phyloP scores from a whole-genome alignment of 2,113 vertebrate genomes.

The Hyaena hyaena region DNA sequence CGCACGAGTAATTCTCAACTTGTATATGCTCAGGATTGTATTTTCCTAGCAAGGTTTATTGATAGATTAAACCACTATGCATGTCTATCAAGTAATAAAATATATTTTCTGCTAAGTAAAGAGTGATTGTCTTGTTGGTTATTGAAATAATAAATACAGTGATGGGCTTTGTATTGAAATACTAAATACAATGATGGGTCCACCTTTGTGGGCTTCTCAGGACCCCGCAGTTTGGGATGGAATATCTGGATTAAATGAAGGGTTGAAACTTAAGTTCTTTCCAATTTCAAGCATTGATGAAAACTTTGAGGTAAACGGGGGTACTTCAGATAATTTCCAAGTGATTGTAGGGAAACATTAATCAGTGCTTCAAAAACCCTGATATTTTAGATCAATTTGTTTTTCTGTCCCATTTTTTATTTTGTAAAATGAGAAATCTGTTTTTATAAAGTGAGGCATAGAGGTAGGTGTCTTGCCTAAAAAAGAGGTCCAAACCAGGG shows the following conservation, averaged over 20 bases:
- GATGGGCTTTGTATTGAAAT: not conserved
- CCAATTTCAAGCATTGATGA: not conserved
- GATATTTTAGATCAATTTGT: not conserved
- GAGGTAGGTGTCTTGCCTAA: not conserved
- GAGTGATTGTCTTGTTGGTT: not conserved
- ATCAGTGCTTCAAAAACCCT: not conserved
- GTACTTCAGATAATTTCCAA: not conserved
- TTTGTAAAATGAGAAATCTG: not conserved
- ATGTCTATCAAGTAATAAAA: not conserved
- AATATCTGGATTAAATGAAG: not conserved
- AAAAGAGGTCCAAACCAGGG: not conserved
- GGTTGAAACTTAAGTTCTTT: not conserved
- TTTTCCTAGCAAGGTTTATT: not conserved
- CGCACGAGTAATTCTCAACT: not conserved
- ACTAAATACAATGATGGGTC: not conserved
- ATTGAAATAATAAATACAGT: not conserved
- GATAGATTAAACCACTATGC: not conserved
- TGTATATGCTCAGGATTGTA: not conserved
- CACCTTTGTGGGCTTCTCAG: not conserved
- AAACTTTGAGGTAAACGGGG: not conserved
- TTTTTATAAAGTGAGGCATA: not conserved
- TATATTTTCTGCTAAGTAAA: not conserved
- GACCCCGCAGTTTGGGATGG: not conserved
- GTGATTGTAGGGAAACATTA: not conserved
- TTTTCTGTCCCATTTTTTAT: not conserved